Percentiles rank a stretch among this genome's conserved stretches.
Conservation (phyloP, 2,888 invertebrate species). For the Acanthococcus lagerstroemiae region DNA sequence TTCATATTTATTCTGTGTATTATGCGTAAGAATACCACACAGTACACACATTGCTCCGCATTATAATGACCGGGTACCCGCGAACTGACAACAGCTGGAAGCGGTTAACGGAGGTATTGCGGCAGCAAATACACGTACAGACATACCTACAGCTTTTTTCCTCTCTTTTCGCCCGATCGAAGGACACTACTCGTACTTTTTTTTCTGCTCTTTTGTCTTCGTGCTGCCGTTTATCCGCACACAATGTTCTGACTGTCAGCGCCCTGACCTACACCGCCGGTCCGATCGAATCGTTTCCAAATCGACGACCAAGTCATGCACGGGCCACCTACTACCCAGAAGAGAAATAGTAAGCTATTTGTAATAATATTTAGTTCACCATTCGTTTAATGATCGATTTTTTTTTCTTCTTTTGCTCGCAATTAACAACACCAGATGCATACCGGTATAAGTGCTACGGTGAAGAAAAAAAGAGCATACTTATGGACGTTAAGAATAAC, state of each 20-base stretch:
- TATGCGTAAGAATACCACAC: not conserved
- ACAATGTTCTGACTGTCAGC: too few species aligned
- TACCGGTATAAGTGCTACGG: too few species aligned
- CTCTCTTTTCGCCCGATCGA: not conserved
- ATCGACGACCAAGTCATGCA: conserved; percentile 4
- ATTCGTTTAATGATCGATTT: too few species aligned
- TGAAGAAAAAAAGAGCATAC: too few species aligned
- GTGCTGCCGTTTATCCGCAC: too few species aligned
- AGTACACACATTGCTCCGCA: not conserved
- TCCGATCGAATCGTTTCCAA: conserved; percentile 4
- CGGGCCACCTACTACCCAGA: conserved; percentile 20
- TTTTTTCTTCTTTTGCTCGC: too few species aligned
- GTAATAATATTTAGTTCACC: too few species aligned
- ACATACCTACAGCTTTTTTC: too few species aligned
- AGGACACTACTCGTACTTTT: conserved; percentile 3
- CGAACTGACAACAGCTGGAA: conserved; percentile 3
- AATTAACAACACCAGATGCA: too few species aligned
- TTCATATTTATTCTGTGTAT: not conserved
- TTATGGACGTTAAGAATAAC: too few species aligned
- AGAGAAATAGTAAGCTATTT: too few species aligned
- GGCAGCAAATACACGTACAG: not conserved
- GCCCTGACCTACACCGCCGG: conserved; percentile 8
- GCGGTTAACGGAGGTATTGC: conserved; percentile 11
- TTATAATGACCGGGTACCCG: conserved; percentile 2
- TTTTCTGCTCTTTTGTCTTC: not conserved